Percentiles rank a stretch among this genome's conserved stretches.
Conservation (phyloP, 2,113 vertebrate species). For the Pelvicachromis taeniatus region DNA sequence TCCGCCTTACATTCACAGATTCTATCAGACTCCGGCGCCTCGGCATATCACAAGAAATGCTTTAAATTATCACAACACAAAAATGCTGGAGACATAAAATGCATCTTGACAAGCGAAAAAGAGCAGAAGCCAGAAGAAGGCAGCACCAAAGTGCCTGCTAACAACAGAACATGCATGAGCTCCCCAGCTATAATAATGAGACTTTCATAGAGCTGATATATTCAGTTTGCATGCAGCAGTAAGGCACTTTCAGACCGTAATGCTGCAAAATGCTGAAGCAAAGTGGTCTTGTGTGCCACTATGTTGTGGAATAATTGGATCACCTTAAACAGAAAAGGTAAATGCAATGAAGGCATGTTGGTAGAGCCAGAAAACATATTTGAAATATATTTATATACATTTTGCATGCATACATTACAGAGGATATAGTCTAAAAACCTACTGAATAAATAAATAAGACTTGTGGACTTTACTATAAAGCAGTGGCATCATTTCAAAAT, state of each 20-base stretch:
- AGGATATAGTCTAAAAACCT: background rate
- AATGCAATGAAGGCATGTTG: background rate
- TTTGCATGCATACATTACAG: background rate
- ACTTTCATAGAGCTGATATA: conserved; percentile 3
- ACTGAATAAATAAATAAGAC: background rate
- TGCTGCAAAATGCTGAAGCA: background rate
- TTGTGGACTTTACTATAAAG: background rate
- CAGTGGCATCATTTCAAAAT: background rate
- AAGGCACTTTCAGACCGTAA: background rate
- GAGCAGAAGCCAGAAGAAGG: background rate
- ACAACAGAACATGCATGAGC: conserved; percentile 1
- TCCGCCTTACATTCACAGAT: conserved; percentile 16
- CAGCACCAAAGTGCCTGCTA: background rate
- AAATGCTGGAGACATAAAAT: conserved; percentile 19
- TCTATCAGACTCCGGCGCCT: conserved; percentile 12
- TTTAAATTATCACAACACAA: conserved; percentile 21
- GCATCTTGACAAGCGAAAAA: conserved; percentile 23
- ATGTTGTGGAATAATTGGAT: background rate
- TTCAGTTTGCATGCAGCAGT: background rate
- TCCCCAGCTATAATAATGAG: conserved; percentile 20
- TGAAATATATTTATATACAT: background rate
- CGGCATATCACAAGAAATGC: background rate
- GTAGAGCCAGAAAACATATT: background rate
- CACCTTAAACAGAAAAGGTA: background rate
- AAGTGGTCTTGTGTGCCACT: background rate